A percentile compares a stretch with the other conserved stretches of the same genome.
Conservation (phyloP, 2,888 invertebrate species). For the Caenorhabditis sp. region DNA sequence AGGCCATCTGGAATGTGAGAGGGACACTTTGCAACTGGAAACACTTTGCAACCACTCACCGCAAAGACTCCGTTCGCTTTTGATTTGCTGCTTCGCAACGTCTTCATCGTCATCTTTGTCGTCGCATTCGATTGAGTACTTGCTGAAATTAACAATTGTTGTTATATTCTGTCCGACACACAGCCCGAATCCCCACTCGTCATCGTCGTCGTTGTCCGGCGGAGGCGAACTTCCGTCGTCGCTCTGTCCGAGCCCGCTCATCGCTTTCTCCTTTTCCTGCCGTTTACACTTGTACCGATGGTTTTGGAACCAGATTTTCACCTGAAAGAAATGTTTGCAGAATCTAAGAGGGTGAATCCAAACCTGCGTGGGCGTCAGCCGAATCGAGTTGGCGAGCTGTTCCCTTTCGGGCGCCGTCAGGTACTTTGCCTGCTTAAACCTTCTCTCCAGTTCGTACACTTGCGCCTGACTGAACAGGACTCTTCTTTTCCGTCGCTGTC, state of each 20-base stretch:
- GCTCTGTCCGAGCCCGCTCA: conserved; percentile 61
- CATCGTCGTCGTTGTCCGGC: conserved; percentile 53
- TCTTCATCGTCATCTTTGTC: conserved; percentile 52
- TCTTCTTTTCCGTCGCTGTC: conserved; percentile 66
- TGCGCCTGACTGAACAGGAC: conserved; percentile 71
- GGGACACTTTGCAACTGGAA: not conserved
- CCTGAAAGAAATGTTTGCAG: conserved; percentile 39
- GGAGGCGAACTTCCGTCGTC: conserved; percentile 53
- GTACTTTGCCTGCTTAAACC: conserved; percentile 91
- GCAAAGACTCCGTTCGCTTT: too few species aligned
- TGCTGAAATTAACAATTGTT: too few species aligned
- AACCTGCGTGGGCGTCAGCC: conserved; percentile 93
- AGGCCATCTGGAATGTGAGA: conserved; percentile 27
- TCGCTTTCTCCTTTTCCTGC: conserved; percentile 69
- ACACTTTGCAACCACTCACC: too few species aligned
- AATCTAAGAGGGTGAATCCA: not conserved
- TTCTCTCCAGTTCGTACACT: conserved; percentile 83
- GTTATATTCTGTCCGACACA: not conserved
- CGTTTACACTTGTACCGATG: conserved; percentile 71
- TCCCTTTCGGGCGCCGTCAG: conserved; percentile 97
- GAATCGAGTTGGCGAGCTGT: conserved; percentile 93
- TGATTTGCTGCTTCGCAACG: conserved; percentile 9
- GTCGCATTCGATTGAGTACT: conserved; percentile 51
- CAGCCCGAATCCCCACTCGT: conserved; percentile 15
- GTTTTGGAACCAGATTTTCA: conserved; percentile 72